phyloP scores from a whole-genome alignment of 2,888 invertebrate genomes.

The Didymodactylos carnosus region DNA sequence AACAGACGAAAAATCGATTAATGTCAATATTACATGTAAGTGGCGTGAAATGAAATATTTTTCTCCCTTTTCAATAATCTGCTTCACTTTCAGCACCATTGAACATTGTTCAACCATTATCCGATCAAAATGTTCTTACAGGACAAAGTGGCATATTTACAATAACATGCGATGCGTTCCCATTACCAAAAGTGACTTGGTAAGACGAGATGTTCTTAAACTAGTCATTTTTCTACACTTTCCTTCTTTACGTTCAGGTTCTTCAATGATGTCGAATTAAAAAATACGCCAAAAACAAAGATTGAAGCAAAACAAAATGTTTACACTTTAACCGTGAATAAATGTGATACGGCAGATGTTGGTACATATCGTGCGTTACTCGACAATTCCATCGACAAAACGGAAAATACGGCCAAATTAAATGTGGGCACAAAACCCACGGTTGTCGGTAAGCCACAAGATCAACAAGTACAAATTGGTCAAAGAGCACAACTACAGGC shows the following conservation, averaged over 20 bases:
- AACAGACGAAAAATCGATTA: not conserved
- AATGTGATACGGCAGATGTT: not conserved
- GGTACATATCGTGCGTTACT: not conserved
- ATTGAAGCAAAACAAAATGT: not conserved
- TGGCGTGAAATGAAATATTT: not conserved
- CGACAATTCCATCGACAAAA: not conserved
- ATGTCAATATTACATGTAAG: not conserved
- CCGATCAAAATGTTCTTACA: not conserved
- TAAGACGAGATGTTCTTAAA: too few species aligned
- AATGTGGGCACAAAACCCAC: not conserved
- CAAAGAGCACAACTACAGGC: not conserved
- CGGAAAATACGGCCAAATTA: not conserved
- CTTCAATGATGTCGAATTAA: not conserved
- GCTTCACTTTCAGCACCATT: not conserved
- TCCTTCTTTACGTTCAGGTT: not conserved
- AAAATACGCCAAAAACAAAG: not conserved
- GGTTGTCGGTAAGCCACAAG: not conserved
- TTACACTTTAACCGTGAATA: not conserved
- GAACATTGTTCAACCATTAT: not conserved
- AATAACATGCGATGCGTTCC: not conserved
- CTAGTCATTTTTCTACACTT: too few species aligned
- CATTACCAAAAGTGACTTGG: not conserved
- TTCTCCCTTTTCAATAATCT: too few species aligned
- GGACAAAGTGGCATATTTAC: not conserved
- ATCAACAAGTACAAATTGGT: not conserved